Percentiles rank a stretch among this genome's conserved stretches.
Evolutionary conservation across 2,797 vertebrate species (phyloP).

Genomic region (Eulemur rubriventer): DNA sequence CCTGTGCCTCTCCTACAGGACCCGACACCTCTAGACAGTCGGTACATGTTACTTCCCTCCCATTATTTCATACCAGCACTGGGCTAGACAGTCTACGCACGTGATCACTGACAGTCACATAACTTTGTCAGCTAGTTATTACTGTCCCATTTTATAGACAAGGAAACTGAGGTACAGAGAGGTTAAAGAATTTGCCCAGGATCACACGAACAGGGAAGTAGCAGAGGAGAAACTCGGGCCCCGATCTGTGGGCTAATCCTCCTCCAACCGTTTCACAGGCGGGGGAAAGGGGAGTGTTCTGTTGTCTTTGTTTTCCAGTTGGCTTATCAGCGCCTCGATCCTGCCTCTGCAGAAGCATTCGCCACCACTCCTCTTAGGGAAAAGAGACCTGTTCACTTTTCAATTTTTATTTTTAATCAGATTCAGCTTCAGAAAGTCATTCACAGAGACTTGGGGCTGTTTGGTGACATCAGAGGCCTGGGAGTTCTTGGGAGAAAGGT

Average conservation of each 20-base stretch:
- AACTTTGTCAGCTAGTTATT: neutral
- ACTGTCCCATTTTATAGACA: neutral
- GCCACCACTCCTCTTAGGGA: neutral
- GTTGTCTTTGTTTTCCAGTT: neutral
- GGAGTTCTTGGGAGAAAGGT: fast-evolving
- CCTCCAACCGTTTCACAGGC: fast-evolving
- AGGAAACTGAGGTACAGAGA: neutral
- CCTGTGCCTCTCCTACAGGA: neutral
- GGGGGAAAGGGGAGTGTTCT: neutral
- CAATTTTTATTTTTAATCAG: neutral
- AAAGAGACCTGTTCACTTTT: neutral
- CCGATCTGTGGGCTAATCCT: fast-evolving
- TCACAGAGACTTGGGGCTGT: neutral
- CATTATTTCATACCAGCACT: neutral
- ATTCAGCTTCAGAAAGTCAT: neutral
- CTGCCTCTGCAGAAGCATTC: neutral
- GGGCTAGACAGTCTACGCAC: neutral
- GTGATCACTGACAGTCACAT: neutral
- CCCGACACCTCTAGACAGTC: neutral
- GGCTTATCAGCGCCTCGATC: neutral
- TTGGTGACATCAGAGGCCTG: neutral
- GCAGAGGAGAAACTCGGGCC: neutral
- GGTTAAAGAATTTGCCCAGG: neutral
- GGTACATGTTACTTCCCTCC: neutral
- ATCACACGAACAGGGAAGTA: neutral